Evolutionary conservation across 2,113 vertebrate genomes (phyloP), one percentile per base, ranked within the genome.

Genomic region (Channa argus): DNA sequence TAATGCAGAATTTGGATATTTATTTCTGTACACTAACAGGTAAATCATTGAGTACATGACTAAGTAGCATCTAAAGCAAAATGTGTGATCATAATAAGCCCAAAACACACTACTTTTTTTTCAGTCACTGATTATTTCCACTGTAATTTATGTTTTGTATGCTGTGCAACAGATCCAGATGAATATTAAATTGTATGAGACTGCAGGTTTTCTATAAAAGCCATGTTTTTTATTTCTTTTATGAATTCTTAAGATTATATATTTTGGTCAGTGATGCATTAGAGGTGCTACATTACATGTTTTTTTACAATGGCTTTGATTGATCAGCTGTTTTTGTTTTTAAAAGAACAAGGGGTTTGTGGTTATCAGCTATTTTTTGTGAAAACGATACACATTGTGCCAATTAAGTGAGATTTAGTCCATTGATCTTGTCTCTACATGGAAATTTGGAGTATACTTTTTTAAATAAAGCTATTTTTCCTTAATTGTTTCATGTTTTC

Each of bases 391-490:
- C n/a, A 71, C 54, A 38, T 53, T 56, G 6, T 65, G 43, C 2
- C 36, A 44, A 62, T 50, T 24, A 51, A 71, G 10, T 69, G 33
- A 52, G 7, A 5, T 37, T 43, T 3, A 39, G 0, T 14, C 24
- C 24, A 24, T 24, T 24, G 24, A 24, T 24, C 24, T 24, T 24
- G 8, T 0, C 15, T 24, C 39, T 3, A 50, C n/a, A 9, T 54
- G 43, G 61, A 44, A 39, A 45, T 45, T 3, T 41, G 50, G 5
- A 11, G 5, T 63, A 45, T 81, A 5, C 24, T 24, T 24, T 24
- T 24, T 24, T 45, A 56, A 79, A 55, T 65, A 56, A 75, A 69
- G 6, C 2, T 61, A 41, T 43, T 41, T 64, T 70, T 62, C 8
- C n/a, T 41, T 5, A 24, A 24, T 1, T n/a, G 2, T n/a, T 51